Base-by-base conservation (phyloP, 2,113 vertebrate genomes). In the Chamaea fasciata region DNA sequence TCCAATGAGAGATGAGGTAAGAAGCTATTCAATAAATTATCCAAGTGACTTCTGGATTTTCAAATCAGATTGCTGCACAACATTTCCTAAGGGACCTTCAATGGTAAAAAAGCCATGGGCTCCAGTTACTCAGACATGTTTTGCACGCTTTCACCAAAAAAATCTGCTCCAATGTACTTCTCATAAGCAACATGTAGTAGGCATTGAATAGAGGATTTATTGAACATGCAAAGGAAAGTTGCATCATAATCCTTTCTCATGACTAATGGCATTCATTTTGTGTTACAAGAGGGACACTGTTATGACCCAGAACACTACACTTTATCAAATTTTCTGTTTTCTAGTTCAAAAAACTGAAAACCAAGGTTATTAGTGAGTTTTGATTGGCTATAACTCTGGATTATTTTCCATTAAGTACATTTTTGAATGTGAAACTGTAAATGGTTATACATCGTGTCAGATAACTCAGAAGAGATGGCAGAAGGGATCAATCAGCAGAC, bases 401-500 rank as follows among this genome's bases (percentile, higher is more conserved):
- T 84, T 70, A 52, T 77, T 95, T 96, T 67, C 27, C 75, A 92
- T 88, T 90, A 90, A 90, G 60, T 46, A 71, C 2, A 12, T 88
- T 95, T 94, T 71, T 50, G 88, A 96, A 90, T 63, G 24, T 86
- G 92, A 93, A 94, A 68, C 21, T 59, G 2, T 55, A 97, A 93
- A 92, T 74, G 92, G 67, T 85, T 91, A 87, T 70, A 78, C 59
- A 85, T 78, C 50, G 2, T n/a, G 70, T 95, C 94, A 94, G 53
- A 79, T 64, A 89, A 92, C 74, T 52, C 47, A 89, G 37, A 92
- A 94, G 74, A 94, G 62, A 89, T 85, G 78, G 74, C 68, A 96
- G 81, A 97, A 90, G 52, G 53, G 83, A 94, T 82, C 68, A 95
- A 67, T 96, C 87, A 97, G 78, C 84, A 96, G 84, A 74, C 41